Evolutionary conservation across 1,140 invertebrate genomes (phyloP).

Genomic region (Drosophila virilis): DNA sequence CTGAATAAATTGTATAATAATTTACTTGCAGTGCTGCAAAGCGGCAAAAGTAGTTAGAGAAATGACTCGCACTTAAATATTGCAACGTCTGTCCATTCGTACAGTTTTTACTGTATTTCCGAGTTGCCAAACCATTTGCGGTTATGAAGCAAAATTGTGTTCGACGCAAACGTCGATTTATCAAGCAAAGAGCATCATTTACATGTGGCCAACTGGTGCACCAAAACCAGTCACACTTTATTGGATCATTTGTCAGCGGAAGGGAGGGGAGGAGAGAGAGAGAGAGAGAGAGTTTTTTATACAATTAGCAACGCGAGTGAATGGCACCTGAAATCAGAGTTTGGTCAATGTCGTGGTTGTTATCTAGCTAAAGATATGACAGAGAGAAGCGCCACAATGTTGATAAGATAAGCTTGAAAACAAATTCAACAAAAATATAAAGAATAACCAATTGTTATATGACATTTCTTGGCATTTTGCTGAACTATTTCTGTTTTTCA

Average conservation of each 20-base stretch:
- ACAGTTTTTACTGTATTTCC: no score
- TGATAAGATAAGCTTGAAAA: constrained; percentile 43
- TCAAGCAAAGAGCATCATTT: constrained; percentile 9
- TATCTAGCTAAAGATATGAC: constrained; percentile 34
- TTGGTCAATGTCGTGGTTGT: constrained; percentile 34
- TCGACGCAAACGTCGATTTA: neutral
- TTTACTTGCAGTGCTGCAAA: no score
- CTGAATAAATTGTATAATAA: no score
- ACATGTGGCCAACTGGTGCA: neutral
- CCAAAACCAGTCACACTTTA: no score
- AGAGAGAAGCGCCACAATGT: constrained; percentile 9
- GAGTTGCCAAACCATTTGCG: no score
- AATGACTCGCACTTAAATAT: no score
- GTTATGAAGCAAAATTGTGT: no score
- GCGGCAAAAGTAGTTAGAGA: no score
- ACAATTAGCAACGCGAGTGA: constrained; percentile 14
- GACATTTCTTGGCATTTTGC: constrained; percentile 4
- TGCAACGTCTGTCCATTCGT: no score
- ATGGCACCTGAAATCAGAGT: constrained; percentile 29
- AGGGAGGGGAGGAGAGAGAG: neutral
- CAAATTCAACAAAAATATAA: constrained; percentile 5
- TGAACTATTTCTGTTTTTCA: constrained; percentile 4
- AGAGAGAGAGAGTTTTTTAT: no score
- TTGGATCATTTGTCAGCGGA: neutral
- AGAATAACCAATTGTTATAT: neutral